These are phyloP conservation scores for Pristionchus fissidentatus DNA, from an alignment of 2,888 invertebrate species.

Conservation along the genomic window DNA sequence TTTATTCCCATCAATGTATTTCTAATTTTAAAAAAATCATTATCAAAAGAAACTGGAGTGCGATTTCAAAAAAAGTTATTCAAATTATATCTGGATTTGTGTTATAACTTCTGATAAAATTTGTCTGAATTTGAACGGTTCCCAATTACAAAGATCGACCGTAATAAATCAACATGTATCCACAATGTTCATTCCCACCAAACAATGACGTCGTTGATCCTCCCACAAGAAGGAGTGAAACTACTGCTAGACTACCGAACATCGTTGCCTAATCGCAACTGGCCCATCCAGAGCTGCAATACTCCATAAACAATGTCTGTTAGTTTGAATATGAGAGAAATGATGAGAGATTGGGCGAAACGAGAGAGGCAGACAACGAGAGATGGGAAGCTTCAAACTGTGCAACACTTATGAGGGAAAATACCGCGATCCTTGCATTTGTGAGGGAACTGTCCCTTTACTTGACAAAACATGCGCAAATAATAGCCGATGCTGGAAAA, in stretches of 20 bases:
- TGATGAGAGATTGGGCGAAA: not conserved
- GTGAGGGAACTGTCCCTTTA: too few species aligned
- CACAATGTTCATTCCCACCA: conserved; percentile 15
- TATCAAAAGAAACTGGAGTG: not conserved
- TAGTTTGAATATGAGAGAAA: not conserved
- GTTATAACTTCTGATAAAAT: too few species aligned
- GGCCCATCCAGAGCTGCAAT: not conserved
- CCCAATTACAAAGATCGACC: too few species aligned
- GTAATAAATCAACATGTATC: too few species aligned
- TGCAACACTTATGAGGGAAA: too few species aligned
- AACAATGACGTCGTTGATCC: conserved; percentile 2
- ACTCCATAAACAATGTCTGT: not conserved
- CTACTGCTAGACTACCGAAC: conserved; percentile 21
- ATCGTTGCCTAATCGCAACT: not conserved
- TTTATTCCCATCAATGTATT: not conserved
- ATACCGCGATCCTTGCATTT: too few species aligned
- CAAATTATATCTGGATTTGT: not conserved
- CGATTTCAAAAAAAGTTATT: not conserved
- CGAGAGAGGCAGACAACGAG: conserved; percentile 16
- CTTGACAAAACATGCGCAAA: too few species aligned
- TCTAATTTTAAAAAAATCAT: not conserved
- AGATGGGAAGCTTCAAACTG: too few species aligned
- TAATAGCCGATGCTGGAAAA: too few species aligned
- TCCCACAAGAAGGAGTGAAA: conserved; percentile 11
- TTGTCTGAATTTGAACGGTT: too few species aligned